Base-by-base conservation (phyloP, 2,888 invertebrate genomes). In the Ephialtes manifestator region DNA sequence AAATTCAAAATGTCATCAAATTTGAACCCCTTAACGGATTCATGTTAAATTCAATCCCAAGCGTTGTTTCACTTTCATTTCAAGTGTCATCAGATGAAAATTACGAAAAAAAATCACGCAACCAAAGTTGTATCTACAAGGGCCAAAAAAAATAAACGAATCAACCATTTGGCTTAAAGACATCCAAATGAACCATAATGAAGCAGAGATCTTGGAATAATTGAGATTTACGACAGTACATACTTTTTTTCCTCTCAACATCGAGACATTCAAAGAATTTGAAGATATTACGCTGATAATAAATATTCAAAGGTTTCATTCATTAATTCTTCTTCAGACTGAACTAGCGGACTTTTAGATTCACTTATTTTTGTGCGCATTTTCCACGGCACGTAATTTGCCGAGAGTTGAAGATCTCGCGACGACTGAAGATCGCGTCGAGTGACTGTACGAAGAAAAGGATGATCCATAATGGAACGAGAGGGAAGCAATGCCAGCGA, bases 401-500 rank as follows among this genome's bases (percentile, higher is more conserved):
- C 65, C 39, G 20, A n/a, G 39, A 68, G 7, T 5, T 20, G 65
- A 20, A 48, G 8, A 28, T 48, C 46, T 15, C 20, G 39, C n/a
- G n/a, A 13, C 43, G 43, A 15, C 15, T 18, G 24, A 20, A 46
- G 43, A 67, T 18, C 68, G 68, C 68, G 68, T 48, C 28, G 68
- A 48, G 67, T 15, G 53, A 5, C 48, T 43, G 4, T 51, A 60
- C 46, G 35, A 67, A 67, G 46, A 74, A 55, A 72, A 72, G 53
- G 53, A 43, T 43, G 46, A 75, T 85, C 82, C 65, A 82, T 82
- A 82, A 85, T 80, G 85, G 79, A 82, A 76, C 82, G 79, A 78
- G 81, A 77, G 68, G 77, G 60, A 70, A 74, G 75, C 77, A 24
- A 74, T 60, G 71, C 78, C 63, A 78, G 74, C 77, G 58, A 70